Evolutionary conservation across 2,113 vertebrate species (phyloP).

Genomic region (Channa maculata): DNA sequence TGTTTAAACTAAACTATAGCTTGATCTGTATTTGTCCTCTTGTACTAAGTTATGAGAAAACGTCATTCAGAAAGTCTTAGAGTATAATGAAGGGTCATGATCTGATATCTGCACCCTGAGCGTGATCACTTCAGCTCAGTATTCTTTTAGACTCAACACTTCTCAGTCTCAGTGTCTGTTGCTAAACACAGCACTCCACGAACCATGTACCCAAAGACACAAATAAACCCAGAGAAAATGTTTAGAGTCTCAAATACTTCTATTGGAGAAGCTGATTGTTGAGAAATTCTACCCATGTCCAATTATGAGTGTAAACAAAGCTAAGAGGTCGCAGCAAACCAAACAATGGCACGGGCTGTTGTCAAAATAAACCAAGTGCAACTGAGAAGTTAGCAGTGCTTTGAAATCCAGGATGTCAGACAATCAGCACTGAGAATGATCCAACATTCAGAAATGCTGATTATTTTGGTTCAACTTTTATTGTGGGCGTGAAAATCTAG

Average conservation of each 20-base stretch:
- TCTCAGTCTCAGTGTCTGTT: slow-evolving; percentile 46
- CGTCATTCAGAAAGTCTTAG: slow-evolving; percentile 12
- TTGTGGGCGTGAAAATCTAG: slow-evolving; percentile 45
- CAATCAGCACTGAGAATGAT: slow-evolving; percentile 45
- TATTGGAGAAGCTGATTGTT: slow-evolving; percentile 54
- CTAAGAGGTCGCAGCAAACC: slow-evolving; percentile 27
- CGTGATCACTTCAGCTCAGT: slow-evolving; percentile 18
- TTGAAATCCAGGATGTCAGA: slow-evolving; percentile 63
- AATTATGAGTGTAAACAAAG: slow-evolving; percentile 60
- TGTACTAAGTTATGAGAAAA: not conserved
- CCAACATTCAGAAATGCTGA: slow-evolving; percentile 41
- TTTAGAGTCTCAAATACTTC: slow-evolving; percentile 57
- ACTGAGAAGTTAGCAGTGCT: slow-evolving; percentile 49
- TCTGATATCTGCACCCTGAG: not conserved
- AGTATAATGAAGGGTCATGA: not conserved
- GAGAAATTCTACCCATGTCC: slow-evolving; percentile 62
- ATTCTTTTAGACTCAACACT: slow-evolving; percentile 73
- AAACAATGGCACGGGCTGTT: slow-evolving; percentile 47
- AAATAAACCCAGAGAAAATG: slow-evolving; percentile 71
- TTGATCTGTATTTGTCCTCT: not conserved
- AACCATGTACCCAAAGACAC: slow-evolving; percentile 29
- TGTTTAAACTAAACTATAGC: slow-evolving; percentile 9
- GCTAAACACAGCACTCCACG: slow-evolving; percentile 27
- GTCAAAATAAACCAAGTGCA: slow-evolving; percentile 64
- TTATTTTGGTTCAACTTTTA: slow-evolving; percentile 50